These are phyloP conservation scores for Temnothorax unifasciatus DNA, from an alignment of 2,888 invertebrate genomes.

Conservation along the genomic window DNA sequence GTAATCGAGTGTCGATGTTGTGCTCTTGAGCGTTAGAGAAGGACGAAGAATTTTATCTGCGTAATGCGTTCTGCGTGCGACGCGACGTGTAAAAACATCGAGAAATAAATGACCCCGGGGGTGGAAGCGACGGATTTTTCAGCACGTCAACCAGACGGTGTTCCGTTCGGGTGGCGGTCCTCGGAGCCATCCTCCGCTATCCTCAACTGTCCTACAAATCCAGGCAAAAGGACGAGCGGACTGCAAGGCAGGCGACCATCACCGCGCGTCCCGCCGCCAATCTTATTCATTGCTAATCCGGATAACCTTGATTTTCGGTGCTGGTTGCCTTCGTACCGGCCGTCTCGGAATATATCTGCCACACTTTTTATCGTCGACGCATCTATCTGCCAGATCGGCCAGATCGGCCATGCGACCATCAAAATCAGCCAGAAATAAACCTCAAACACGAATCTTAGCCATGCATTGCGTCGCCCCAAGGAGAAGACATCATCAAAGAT, in stretches of 20 bases:
- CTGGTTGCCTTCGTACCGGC: constrained; percentile 65
- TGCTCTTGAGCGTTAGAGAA: background rate
- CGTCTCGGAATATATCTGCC: constrained; percentile 68
- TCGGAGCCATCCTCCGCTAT: constrained; percentile 14
- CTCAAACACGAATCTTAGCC: background rate
- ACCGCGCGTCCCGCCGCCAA: constrained; percentile 38
- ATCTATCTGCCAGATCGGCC: constrained; percentile 60
- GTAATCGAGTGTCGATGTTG: constrained; percentile 20
- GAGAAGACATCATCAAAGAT: background rate
- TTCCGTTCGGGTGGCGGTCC: background rate
- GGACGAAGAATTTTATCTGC: background rate
- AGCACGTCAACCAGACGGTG: background rate
- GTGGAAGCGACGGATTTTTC: constrained; percentile 16
- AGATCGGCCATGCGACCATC: constrained; percentile 50
- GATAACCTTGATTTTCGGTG: constrained; percentile 76
- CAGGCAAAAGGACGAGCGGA: constrained; percentile 55
- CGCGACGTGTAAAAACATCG: background rate
- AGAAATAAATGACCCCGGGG: background rate
- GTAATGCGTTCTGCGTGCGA: background rate
- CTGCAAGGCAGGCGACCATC: constrained; percentile 50
- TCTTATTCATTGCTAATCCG: constrained; percentile 74
- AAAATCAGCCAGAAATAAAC: constrained; percentile 60
- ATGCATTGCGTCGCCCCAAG: background rate
- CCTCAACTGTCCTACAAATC: constrained; percentile 35
- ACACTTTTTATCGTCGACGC: constrained; percentile 65